Conservation (phyloP, 2,888 invertebrate species). For the Lycia hirtaria region DNA sequence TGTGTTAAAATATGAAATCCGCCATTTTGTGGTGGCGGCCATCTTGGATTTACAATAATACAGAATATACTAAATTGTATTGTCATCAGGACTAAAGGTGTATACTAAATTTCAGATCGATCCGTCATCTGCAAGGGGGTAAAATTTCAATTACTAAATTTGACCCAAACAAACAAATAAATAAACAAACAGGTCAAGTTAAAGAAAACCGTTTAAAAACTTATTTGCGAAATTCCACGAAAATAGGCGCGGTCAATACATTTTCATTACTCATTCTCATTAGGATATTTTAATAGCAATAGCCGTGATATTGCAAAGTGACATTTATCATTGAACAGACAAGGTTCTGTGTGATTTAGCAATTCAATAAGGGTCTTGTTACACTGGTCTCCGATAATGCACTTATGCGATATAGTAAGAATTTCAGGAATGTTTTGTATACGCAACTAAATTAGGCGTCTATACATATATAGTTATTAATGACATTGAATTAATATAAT, state of each 20-base stretch:
- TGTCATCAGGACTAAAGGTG: too few species aligned
- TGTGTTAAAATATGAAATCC: too few species aligned
- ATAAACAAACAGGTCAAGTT: not conserved
- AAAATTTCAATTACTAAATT: too few species aligned
- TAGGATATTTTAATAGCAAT: not conserved
- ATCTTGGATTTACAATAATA: too few species aligned
- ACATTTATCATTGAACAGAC: not conserved
- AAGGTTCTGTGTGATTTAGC: not conserved
- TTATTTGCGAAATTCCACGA: slow-evolving; percentile 22
- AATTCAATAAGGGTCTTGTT: not conserved
- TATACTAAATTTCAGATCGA: too few species aligned
- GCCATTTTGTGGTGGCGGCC: too few species aligned
- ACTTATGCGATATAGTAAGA: not conserved
- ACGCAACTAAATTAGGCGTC: too few species aligned
- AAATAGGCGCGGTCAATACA: slow-evolving; percentile 16
- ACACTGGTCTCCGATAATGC: slow-evolving; percentile 4
- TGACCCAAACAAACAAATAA: too few species aligned
- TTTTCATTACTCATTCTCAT: slow-evolving; percentile 1
- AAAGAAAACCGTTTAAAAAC: too few species aligned
- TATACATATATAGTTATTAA: too few species aligned
- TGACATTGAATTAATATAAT: not conserved
- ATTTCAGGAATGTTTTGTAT: not conserved
- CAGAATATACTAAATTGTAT: too few species aligned
- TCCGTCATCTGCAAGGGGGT: too few species aligned
- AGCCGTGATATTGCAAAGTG: not conserved